phyloP scores from a whole-genome alignment of 2,888 invertebrate species.

The Cyaniris semiargus region DNA sequence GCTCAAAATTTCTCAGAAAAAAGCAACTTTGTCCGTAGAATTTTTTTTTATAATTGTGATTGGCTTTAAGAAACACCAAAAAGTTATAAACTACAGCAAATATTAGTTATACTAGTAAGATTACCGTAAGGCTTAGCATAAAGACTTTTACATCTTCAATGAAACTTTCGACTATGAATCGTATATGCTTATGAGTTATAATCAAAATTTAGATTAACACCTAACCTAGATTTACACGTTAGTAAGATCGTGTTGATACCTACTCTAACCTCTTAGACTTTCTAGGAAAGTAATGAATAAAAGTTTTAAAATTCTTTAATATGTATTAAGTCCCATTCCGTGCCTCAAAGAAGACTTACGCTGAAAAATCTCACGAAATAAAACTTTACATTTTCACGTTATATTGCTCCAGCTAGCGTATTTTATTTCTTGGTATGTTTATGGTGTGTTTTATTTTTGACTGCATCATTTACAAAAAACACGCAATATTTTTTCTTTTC shows the following conservation, averaged over 20 bases:
- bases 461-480: background rate
- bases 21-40: background rate
- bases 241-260: background rate
- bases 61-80: background rate
- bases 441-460: background rate
- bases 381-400: slow-evolving; percentile 15
- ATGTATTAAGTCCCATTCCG: slow-evolving; percentile 22
- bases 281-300: slow-evolving; percentile 12
- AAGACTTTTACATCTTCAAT: background rate
- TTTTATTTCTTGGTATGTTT: background rate
- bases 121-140: background rate
- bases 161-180: background rate
- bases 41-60: background rate
- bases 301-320: slow-evolving; percentile 19
- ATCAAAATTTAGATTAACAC: background rate
- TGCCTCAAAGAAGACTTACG: background rate
- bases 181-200: background rate
- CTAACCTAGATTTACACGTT: background rate
- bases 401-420: background rate
- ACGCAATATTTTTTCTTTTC: background rate
- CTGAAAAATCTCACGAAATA: slow-evolving; percentile 11
- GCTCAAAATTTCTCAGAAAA: background rate
- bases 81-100: too few species aligned
- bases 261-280: background rate
- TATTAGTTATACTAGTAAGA: background rate